Percentiles rank a stretch among this genome's conserved stretches.
Evolutionary conservation across 2,113 vertebrate species (phyloP).

Genomic region (Entomyzon cyanotis): DNA sequence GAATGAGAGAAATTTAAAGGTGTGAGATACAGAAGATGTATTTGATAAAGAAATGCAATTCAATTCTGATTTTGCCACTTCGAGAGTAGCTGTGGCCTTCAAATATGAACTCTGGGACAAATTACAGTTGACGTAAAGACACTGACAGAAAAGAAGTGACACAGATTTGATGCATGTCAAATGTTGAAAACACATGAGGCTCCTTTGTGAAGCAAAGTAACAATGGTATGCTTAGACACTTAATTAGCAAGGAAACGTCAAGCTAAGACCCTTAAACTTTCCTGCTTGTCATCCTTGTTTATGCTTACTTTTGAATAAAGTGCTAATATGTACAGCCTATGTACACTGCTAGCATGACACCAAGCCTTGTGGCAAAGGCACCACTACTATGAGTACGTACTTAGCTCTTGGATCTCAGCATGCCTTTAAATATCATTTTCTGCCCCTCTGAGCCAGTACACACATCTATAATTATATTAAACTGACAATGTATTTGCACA

Average conservation of each 20-base stretch:
- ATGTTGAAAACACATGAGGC: background rate
- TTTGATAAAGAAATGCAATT: background rate
- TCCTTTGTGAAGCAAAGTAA: background rate
- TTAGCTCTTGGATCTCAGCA: background rate
- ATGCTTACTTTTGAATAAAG: background rate
- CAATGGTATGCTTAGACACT: background rate
- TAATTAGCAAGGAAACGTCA: background rate
- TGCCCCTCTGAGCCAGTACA: background rate
- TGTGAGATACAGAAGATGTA: rapidly evolving
- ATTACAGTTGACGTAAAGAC: background rate
- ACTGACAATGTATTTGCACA: background rate
- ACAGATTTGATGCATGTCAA: background rate
- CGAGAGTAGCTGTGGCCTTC: background rate
- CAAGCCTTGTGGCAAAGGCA: background rate
- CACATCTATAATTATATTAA: background rate
- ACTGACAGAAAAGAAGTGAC: background rate
- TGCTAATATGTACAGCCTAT: background rate
- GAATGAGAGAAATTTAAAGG: background rate
- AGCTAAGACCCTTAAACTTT: background rate
- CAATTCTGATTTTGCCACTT: background rate
- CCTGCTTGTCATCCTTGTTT: background rate
- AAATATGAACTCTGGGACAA: background rate
- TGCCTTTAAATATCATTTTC: background rate
- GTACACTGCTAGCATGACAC: background rate
- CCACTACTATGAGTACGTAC: background rate